phyloP scores from a whole-genome alignment of 2,797 vertebrate genomes.

The Alcedo atthis region DNA sequence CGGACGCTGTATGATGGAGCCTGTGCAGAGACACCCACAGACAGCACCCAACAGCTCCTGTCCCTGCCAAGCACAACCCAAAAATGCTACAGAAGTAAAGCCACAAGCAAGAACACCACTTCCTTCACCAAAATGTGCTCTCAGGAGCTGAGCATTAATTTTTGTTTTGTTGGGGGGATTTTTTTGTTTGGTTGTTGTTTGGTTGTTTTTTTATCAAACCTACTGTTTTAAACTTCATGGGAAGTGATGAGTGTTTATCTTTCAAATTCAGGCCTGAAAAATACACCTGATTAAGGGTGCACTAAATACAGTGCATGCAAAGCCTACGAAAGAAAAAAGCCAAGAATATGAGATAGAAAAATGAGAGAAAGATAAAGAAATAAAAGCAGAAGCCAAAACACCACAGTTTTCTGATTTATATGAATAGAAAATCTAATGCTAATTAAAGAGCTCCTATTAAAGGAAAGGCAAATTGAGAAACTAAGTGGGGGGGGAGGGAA shows the following conservation, averaged over 20 bases:
- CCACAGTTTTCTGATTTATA: background rate
- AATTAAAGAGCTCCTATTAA: background rate
- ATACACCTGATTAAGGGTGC: background rate
- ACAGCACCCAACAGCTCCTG: too few relatives aligned
- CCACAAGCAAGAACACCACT: too few relatives aligned
- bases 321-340: background rate
- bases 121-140: too few relatives aligned
- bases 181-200: too few relatives aligned
- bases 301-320: background rate
- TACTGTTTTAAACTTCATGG: background rate
- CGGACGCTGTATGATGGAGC: too few relatives aligned
- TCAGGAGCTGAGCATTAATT: too few relatives aligned
- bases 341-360: too few relatives aligned
- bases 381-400: background rate
- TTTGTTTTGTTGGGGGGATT: too few relatives aligned
- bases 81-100: too few relatives aligned
- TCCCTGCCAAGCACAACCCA: too few relatives aligned
- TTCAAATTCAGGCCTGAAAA: background rate
- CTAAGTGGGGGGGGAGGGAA: background rate
- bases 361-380: background rate
- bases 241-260: background rate
- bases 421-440: constrained; percentile 7
- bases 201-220: background rate
- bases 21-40: too few relatives aligned
- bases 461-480: background rate